Evolutionary conservation across 2,888 invertebrate species (phyloP).

Genomic region (Alentia gelatinosa): DNA sequence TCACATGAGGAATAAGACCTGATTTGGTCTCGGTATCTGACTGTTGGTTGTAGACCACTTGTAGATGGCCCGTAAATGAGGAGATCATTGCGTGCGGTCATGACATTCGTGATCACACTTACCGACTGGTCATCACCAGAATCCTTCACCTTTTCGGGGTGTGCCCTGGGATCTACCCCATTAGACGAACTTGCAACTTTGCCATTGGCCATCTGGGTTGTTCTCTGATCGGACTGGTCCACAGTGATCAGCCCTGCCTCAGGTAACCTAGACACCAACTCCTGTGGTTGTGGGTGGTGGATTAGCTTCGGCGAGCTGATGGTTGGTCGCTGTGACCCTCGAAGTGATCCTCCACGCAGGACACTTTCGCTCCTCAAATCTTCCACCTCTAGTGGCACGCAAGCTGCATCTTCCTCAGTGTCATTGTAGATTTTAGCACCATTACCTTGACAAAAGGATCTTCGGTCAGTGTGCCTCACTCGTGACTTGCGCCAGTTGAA

Average conservation of each 20-base stretch:
- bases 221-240: neutral
- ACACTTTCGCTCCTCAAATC: slow-evolving; percentile 21
- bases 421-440: neutral
- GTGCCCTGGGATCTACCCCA: neutral
- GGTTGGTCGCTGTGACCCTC: neutral
- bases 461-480: slow-evolving; percentile 9
- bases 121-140: neutral
- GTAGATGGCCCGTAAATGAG: slow-evolving; percentile 5
- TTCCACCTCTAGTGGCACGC: neutral
- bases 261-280: neutral
- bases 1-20: slow-evolving; percentile 1
- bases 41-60: neutral
- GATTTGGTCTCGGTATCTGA: neutral
- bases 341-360: neutral
- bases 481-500: neutral
- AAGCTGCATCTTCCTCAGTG: neutral
- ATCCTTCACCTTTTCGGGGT: neutral
- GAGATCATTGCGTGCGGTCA: slow-evolving; percentile 5
- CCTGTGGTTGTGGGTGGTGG: neutral
- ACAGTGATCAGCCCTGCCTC: neutral
- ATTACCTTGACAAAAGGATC: neutral
- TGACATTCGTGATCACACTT: neutral
- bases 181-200: neutral
- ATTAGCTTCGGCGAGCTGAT: neutral
- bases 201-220: neutral